Conservation (phyloP, 2,888 invertebrate species). For the Diachrysia chrysitis region DNA sequence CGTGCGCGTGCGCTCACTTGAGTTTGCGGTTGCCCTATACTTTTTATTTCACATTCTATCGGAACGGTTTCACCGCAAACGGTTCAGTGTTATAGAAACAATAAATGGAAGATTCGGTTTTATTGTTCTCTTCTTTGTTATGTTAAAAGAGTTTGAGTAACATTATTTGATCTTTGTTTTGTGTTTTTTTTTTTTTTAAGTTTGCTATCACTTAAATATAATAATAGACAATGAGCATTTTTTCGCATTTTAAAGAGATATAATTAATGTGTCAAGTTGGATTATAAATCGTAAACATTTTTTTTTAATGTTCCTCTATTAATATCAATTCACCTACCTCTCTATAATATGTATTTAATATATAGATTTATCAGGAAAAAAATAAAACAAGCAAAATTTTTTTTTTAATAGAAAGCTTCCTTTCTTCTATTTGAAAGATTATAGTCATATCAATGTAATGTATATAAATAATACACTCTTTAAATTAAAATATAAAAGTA, state of each 20-base stretch:
- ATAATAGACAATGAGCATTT: too few species aligned
- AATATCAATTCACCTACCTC: too few species aligned
- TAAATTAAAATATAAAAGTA: conserved; percentile 32
- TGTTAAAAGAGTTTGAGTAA: not conserved
- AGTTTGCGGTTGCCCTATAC: conserved; percentile 72
- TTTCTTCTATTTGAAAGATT: too few species aligned
- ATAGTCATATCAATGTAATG: conserved; percentile 21
- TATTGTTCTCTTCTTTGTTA: conserved; percentile 6
- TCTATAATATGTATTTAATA: too few species aligned
- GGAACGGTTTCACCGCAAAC: conserved; percentile 75
- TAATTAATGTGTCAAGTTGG: too few species aligned
- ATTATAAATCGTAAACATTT: too few species aligned
- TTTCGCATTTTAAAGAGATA: too few species aligned
- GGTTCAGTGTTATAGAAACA: conserved; percentile 22
- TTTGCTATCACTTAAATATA: too few species aligned
- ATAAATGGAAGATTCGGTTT: conserved; percentile 32
- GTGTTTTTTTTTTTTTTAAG: not conserved
- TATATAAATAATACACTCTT: conserved; percentile 22
- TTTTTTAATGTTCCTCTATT: too few species aligned
- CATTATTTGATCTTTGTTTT: not conserved
- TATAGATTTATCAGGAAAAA: too few species aligned
- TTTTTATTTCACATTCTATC: conserved; percentile 72
- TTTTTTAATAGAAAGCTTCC: too few species aligned
- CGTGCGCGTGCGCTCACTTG: conserved; percentile 65
- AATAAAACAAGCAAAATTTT: too few species aligned